A percentile compares a stretch with the other conserved stretches of the same genome.
These are phyloP conservation scores for Triops cancriformis DNA, from an alignment of 1,140 invertebrate species.

Conservation along the genomic window DNA sequence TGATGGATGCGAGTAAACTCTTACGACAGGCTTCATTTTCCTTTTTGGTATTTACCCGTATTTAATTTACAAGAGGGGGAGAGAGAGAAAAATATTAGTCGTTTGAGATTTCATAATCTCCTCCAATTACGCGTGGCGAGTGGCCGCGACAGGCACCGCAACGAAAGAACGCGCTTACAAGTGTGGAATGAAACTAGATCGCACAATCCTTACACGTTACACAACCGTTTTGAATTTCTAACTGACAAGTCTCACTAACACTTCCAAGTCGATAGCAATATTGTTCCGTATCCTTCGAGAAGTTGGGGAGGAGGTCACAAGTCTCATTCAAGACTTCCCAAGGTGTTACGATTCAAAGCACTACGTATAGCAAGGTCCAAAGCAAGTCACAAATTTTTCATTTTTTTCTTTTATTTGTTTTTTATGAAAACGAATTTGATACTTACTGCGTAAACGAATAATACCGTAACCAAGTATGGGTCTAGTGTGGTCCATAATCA, in stretches of 20 bases:
- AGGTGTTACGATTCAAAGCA: neutral
- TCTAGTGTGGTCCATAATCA: slow-evolving; percentile 5
- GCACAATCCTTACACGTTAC: neutral
- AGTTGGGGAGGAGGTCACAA: too few species aligned
- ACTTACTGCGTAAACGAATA: neutral
- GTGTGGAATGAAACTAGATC: slow-evolving; percentile 5
- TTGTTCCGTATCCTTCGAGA: neutral
- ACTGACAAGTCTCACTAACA: neutral
- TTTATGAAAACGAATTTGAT: neutral
- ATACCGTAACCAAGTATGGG: neutral
- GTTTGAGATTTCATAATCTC: slow-evolving; percentile 13
- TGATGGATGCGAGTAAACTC: neutral
- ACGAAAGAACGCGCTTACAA: slow-evolving; percentile 8
- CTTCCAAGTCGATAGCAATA: neutral
- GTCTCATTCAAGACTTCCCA: neutral
- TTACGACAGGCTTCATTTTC: neutral
- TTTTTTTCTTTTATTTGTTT: too few species aligned
- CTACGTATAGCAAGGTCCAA: neutral
- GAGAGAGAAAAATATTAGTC: neutral
- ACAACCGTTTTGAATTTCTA: slow-evolving; percentile 11
- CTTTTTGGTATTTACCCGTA: neutral
- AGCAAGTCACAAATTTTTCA: neutral
- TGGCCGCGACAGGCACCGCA: slow-evolving; percentile 11
- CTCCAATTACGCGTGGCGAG: slow-evolving; percentile 11
- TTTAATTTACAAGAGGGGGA: neutral